These are phyloP conservation scores for Scomber scombrus DNA, from an alignment of 2,113 vertebrate species.

Conservation along the genomic window DNA sequence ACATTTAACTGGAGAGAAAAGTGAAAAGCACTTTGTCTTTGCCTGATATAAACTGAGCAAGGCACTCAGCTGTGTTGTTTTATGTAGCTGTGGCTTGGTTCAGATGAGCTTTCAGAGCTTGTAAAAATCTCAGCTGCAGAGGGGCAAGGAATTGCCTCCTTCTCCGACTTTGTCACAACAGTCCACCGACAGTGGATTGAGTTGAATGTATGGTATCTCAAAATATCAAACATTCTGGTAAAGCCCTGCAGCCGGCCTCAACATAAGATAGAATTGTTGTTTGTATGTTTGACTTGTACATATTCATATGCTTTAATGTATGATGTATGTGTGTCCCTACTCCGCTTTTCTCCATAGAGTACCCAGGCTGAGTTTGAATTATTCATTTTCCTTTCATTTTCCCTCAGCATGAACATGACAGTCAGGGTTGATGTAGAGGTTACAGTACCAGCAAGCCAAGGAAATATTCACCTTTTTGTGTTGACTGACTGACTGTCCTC, in stretches of 20 bases:
- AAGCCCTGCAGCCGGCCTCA: slow-evolving; percentile 6
- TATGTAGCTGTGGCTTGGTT: slow-evolving; percentile 44
- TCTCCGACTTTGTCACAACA: slow-evolving; percentile 24
- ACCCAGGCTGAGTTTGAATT: slow-evolving; percentile 54
- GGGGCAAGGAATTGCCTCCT: slow-evolving; percentile 14
- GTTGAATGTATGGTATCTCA: slow-evolving; percentile 1
- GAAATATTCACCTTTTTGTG: slow-evolving; percentile 17
- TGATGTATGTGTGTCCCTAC: slow-evolving; percentile 23
- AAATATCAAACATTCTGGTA: slow-evolving; percentile 14
- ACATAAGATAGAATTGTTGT: slow-evolving; percentile 24
- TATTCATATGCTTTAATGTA: slow-evolving; percentile 44
- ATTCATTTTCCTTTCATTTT: slow-evolving; percentile 68
- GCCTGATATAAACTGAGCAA: slow-evolving; percentile 42
- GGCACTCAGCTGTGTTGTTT: slow-evolving; percentile 42
- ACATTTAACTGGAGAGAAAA: slow-evolving; percentile 50
- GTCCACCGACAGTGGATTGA: slow-evolving; percentile 12
- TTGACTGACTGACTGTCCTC: slow-evolving; percentile 8
- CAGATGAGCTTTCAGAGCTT: slow-evolving; percentile 50
- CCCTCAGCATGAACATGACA: slow-evolving; percentile 57
- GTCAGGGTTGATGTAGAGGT: slow-evolving; percentile 52
- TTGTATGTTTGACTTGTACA: slow-evolving; percentile 13
- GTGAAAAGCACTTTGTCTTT: slow-evolving; percentile 43
- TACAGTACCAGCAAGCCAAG: slow-evolving; percentile 26
- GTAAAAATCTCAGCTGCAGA: slow-evolving; percentile 52
- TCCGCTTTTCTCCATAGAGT: slow-evolving; percentile 27